Evolutionary conservation across 2,797 vertebrate genomes (phyloP).

Genomic region (Xerus rutilus): DNA sequence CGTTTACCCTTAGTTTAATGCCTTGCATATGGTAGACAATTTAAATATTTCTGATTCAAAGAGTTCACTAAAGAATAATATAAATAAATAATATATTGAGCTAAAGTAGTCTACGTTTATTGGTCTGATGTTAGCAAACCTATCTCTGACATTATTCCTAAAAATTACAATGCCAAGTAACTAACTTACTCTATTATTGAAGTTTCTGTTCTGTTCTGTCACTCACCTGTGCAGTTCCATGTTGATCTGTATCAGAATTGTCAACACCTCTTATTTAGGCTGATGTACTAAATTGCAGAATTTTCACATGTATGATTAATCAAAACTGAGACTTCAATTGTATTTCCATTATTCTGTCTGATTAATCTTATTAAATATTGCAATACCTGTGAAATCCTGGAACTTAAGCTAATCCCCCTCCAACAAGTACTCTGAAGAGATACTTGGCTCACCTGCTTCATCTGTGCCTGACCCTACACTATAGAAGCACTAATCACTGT

Average conservation of each 20-base stretch:
- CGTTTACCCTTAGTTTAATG: background rate
- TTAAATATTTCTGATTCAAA: background rate
- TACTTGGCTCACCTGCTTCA: background rate
- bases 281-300: background rate
- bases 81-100: background rate
- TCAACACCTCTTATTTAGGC: background rate
- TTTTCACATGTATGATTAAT: slow-evolving; percentile 9
- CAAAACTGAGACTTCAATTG: background rate
- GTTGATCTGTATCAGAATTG: background rate
- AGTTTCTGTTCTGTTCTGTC: background rate
- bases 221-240: background rate
- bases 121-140: background rate
- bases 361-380: background rate
- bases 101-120: background rate
- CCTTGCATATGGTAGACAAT: background rate
- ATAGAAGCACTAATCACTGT: background rate
- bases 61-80: background rate
- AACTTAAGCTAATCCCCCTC: background rate
- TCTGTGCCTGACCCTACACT: accelerated
- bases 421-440: background rate
- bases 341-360: background rate
- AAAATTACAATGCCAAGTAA: background rate
- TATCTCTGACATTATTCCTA: background rate
- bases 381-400: background rate
- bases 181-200: background rate